Evolutionary conservation across 2,888 invertebrate genomes (phyloP).

Genomic region (Nemurella pictetii): DNA sequence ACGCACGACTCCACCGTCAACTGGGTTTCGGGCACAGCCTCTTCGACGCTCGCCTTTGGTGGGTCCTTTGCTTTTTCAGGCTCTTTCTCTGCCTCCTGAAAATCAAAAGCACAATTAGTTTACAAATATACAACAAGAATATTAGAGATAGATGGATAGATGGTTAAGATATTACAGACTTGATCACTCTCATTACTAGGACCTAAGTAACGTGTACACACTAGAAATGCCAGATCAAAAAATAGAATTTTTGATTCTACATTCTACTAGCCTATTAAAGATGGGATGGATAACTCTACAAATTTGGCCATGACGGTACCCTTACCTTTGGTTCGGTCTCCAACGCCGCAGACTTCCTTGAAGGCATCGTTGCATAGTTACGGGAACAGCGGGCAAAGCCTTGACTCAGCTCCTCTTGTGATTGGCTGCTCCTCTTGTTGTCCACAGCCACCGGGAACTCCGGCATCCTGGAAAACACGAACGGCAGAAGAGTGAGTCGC

Average conservation of each 20-base stretch:
- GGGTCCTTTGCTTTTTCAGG: neutral
- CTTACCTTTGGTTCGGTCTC: neutral
- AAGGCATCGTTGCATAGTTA: constrained; percentile 51
- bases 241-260: too few relatives aligned
- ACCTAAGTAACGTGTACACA: too few relatives aligned
- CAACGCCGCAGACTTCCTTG: neutral
- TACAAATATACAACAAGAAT: too few relatives aligned
- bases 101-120: neutral
- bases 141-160: too few relatives aligned
- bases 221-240: too few relatives aligned
- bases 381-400: constrained; percentile 48
- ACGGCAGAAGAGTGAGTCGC: too few relatives aligned
- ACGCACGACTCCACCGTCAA: neutral
- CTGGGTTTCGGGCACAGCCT: neutral
- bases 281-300: too few relatives aligned
- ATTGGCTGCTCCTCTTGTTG: constrained; percentile 51
- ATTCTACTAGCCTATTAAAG: too few relatives aligned
- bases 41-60: neutral
- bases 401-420: constrained; percentile 49
- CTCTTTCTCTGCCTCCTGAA: neutral
- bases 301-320: too few relatives aligned
- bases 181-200: too few relatives aligned
- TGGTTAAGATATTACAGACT: too few relatives aligned
- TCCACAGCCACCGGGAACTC: constrained; percentile 48
- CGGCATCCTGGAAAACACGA: constrained; percentile 63